These are phyloP conservation scores for Colossoma macropomum DNA, from an alignment of 2,113 vertebrate species.

Conservation along the genomic window DNA sequence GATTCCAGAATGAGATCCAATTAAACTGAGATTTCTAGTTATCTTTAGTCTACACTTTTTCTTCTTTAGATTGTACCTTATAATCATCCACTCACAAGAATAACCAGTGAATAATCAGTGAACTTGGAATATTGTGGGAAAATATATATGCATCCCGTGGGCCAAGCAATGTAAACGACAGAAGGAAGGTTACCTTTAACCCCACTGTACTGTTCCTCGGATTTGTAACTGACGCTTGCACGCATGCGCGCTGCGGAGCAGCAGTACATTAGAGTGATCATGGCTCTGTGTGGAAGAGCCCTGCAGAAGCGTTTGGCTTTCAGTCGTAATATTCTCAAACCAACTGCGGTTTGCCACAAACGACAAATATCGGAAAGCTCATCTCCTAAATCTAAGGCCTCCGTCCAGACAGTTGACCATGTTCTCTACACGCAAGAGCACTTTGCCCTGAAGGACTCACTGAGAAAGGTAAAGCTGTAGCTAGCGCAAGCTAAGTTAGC, in stretches of 20 bases:
- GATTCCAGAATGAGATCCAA: too few relatives aligned
- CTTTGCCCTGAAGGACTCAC: constrained; percentile 69
- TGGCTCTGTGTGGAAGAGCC: constrained; percentile 66
- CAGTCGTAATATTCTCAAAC: constrained; percentile 40
- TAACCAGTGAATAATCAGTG: too few relatives aligned
- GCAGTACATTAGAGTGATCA: constrained; percentile 36
- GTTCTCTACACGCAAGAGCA: constrained; percentile 70
- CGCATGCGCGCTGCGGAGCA: constrained; percentile 68
- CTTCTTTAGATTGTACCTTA: too few relatives aligned
- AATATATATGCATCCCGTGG: too few relatives aligned
- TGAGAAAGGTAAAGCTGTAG: constrained; percentile 76
- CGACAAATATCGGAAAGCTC: constrained; percentile 64
- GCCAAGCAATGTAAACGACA: too few relatives aligned
- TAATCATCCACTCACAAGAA: too few relatives aligned
- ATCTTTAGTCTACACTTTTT: too few relatives aligned
- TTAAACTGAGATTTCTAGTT: too few relatives aligned
- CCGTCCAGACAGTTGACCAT: constrained; percentile 45
- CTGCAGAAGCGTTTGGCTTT: constrained; percentile 33
- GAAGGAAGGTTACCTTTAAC: too few relatives aligned
- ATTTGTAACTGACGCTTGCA: accelerated
- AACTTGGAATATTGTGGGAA: too few relatives aligned
- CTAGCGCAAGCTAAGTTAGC: background rate
- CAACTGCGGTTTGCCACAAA: constrained; percentile 26
- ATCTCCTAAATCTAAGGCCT: constrained; percentile 55
- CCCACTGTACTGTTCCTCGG: too few relatives aligned